phyloP scores from a whole-genome alignment of 2,113 vertebrate species.

The Ailurus styani region DNA sequence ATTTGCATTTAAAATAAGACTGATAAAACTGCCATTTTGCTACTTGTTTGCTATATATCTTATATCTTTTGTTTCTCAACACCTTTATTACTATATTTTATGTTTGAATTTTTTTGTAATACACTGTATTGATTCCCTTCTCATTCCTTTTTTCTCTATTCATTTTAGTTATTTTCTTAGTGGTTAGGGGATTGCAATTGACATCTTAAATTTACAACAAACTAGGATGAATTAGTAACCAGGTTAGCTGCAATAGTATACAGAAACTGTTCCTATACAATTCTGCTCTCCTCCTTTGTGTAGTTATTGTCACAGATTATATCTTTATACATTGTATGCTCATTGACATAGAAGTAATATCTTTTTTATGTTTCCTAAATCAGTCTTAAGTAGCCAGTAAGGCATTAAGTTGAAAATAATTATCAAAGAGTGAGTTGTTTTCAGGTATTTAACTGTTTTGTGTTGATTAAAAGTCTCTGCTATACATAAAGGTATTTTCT shows the following conservation, averaged over 20 bases:
- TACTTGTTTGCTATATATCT: background rate
- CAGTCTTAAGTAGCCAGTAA: slow-evolving; percentile 79
- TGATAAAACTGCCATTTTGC: background rate
- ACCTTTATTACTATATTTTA: background rate
- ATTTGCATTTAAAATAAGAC: slow-evolving; percentile 7
- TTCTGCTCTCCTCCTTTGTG: background rate
- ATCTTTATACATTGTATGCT: slow-evolving; percentile 42
- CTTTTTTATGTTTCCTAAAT: slow-evolving; percentile 81
- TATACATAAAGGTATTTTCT: slow-evolving; percentile 66
- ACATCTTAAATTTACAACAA: background rate
- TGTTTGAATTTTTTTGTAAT: background rate
- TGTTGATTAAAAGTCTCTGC: slow-evolving; percentile 76
- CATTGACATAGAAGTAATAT: slow-evolving; percentile 75
- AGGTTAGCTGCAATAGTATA: background rate
- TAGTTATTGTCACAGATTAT: background rate
- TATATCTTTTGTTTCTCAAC: background rate
- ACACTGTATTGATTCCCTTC: background rate
- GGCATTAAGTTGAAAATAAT: slow-evolving; percentile 84
- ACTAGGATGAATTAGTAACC: background rate
- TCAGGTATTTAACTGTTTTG: slow-evolving; percentile 83
- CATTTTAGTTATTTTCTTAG: background rate
- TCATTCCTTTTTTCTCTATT: background rate
- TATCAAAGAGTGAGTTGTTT: slow-evolving; percentile 83
- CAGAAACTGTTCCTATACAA: background rate
- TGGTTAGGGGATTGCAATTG: background rate